phyloP scores from a whole-genome alignment of 2,797 vertebrate genomes.

The Oreortyx pictus region DNA sequence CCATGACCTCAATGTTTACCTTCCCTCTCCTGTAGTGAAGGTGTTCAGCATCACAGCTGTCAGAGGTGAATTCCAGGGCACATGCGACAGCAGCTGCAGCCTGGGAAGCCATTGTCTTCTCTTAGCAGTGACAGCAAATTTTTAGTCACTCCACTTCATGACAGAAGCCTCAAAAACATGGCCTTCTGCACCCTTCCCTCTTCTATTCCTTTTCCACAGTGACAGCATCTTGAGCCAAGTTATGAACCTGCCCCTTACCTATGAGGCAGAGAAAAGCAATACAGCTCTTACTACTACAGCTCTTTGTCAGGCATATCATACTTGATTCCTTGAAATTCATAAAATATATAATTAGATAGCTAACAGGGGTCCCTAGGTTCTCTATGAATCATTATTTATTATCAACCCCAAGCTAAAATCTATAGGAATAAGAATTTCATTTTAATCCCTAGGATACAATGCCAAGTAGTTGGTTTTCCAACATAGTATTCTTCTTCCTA shows the following conservation, averaged over 20 bases:
- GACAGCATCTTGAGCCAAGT: neutral
- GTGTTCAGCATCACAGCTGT: neutral
- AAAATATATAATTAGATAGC: neutral
- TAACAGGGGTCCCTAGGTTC: neutral
- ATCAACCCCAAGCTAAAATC: neutral
- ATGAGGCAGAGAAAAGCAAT: neutral
- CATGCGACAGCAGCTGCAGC: accelerated
- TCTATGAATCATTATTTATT: neutral
- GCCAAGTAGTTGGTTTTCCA: neutral
- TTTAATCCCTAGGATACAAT: neutral
- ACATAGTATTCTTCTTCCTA: neutral
- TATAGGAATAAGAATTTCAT: neutral
- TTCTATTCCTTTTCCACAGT: neutral
- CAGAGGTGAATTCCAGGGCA: neutral
- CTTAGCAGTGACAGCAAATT: neutral
- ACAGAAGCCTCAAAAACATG: neutral
- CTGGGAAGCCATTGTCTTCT: neutral
- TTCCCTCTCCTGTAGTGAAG: accelerated
- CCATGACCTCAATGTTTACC: neutral
- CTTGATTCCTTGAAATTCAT: neutral
- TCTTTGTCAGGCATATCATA: neutral
- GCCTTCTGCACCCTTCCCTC: neutral
- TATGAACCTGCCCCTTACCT: neutral
- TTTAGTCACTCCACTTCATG: neutral
- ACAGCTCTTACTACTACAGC: neutral